Base-by-base conservation (phyloP, 2,113 vertebrate species). In the Eonycteris spelaea region DNA sequence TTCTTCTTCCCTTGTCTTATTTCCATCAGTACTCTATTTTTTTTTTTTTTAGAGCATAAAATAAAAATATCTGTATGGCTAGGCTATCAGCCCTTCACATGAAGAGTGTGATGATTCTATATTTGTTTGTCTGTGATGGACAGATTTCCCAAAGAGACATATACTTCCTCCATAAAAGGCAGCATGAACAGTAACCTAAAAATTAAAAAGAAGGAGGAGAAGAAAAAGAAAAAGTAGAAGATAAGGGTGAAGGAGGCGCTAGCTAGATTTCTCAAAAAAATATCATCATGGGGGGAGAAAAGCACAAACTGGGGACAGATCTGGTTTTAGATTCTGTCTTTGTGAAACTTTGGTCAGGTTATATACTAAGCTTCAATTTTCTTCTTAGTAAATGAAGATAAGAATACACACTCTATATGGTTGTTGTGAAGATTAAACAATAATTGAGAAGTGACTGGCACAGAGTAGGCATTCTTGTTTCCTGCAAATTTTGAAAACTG, bases 1-100 rank as follows among this genome's bases (percentile, higher is more conserved):
- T 92, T 94, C 80, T 91, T 87, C 35, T 87, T 71, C n/a, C 59
- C 68, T 68, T 40, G 55, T 95, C 90, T 95, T 86, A 43, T 96
- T 97, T 96, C 78, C 63, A 94, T 59, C 63, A 78, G 75, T 15
- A 28, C 73, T 83, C n/a, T 70, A 80, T 94, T 95, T 98, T 94
- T 90, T 92, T 94, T 95, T 98, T 94, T 94, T 93, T 94, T 96
- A 21, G 38, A 95, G 73, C 70, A n/a, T 35, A 57, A 93, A 90
- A 97, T 91, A 97, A 95, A 96, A 96, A 96, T 94, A 88, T 86
- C 88, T 63, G 0, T 82, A 77, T 19, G 40, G 94, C 94, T 71
- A 21, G 65, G 55, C 79, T 74, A 73, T 65, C 74, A 48, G 80
- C 28, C 65, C 40, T 57, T 85, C 59, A 18, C 19, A 28, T 77